Evolutionary conservation across 2,797 vertebrate genomes (phyloP).

Genomic region (Neosalanx taihuensis): DNA sequence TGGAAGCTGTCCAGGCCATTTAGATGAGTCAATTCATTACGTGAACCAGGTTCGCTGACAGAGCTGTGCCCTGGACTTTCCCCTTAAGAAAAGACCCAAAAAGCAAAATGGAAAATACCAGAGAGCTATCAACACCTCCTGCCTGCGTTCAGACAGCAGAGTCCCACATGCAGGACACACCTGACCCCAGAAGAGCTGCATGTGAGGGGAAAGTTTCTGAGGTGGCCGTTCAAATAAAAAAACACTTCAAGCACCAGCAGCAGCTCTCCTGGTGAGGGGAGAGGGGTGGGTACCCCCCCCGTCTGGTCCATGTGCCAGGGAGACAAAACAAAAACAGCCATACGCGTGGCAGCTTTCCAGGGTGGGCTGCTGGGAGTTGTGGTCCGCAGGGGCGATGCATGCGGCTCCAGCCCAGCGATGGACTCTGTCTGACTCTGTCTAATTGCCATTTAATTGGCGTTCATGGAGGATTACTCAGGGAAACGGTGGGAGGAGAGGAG

Average conservation of each 20-base stretch:
- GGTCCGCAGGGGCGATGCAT: not conserved
- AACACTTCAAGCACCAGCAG: conserved; percentile 1
- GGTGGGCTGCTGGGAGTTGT: not conserved
- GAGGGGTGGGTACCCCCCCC: not conserved
- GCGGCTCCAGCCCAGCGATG: too few relatives aligned
- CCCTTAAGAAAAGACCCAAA: not conserved
- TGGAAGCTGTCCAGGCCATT: not conserved
- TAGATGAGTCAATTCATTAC: not conserved
- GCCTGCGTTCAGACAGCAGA: too few relatives aligned
- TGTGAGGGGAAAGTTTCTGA: not conserved
- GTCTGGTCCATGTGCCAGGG: not conserved
- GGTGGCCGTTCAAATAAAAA: conserved; percentile 8
- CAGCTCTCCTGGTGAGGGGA: not conserved
- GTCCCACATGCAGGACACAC: conserved; percentile 10
- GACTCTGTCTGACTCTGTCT: too few relatives aligned
- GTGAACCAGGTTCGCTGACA: not conserved
- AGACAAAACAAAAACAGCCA: not conserved
- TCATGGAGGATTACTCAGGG: not conserved
- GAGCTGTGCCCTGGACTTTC: not conserved
- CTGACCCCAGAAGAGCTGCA: conserved; percentile 1
- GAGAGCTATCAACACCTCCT: not conserved
- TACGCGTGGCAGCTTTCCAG: not conserved
- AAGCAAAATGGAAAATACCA: not conserved
- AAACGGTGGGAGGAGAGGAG: not conserved
- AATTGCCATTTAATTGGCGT: too few relatives aligned